Conservation (phyloP, 2,113 vertebrate species). For the Microtus richardsoni region DNA sequence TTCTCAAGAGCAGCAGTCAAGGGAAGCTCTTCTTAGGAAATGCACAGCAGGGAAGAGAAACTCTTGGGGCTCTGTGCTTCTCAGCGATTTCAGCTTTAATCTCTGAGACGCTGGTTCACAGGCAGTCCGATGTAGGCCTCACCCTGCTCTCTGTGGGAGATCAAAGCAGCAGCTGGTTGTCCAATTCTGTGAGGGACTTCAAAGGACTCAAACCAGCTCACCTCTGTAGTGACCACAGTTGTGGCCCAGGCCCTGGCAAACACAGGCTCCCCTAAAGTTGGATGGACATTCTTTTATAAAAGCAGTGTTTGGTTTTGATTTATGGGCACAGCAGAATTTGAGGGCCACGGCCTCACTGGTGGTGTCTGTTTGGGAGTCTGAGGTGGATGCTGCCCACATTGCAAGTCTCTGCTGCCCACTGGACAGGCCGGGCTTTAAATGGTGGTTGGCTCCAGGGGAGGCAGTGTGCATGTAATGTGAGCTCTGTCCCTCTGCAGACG, state of each 20-base stretch:
- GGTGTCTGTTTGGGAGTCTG: neutral
- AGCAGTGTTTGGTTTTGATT: neutral
- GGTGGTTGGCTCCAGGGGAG: neutral
- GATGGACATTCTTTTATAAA: neutral
- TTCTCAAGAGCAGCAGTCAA: neutral
- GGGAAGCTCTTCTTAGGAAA: neutral
- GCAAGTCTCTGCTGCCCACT: accelerated
- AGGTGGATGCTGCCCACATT: accelerated
- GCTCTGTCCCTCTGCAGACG: too few relatives aligned
- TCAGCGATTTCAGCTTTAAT: neutral
- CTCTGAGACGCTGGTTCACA: neutral
- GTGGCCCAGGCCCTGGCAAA: too few relatives aligned
- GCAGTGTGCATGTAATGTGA: accelerated
- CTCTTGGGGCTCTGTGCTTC: neutral
- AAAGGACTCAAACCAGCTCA: neutral
- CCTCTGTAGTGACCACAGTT: neutral
- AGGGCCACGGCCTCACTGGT: accelerated
- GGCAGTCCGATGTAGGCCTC: neutral
- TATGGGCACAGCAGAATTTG: neutral
- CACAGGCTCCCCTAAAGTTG: neutral
- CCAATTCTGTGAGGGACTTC: neutral
- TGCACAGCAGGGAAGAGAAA: neutral
- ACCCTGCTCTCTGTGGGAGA: neutral
- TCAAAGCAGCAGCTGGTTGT: neutral
- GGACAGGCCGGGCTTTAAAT: neutral